Conservation (phyloP, 2,888 invertebrate genomes). For the Tryphoninae sp. region DNA sequence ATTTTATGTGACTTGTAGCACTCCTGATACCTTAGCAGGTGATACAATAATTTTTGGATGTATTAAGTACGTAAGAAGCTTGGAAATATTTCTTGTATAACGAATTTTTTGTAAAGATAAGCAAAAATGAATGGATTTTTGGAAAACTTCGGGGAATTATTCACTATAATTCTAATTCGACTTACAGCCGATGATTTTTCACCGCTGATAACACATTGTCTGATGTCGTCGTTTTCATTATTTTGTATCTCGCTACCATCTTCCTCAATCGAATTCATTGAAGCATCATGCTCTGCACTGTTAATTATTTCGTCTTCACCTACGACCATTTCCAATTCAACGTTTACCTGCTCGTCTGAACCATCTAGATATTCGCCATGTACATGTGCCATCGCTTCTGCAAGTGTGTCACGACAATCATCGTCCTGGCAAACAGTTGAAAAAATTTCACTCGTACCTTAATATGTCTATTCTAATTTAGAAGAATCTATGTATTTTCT, state of each 20-base stretch:
- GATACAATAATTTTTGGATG: too few species aligned
- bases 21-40: too few species aligned
- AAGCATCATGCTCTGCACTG: slow-evolving; percentile 50
- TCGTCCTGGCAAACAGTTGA: slow-evolving; percentile 58
- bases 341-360: slow-evolving; percentile 67
- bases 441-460: slow-evolving; percentile 18
- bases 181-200: slow-evolving; percentile 54
- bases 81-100: neutral
- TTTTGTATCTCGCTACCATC: slow-evolving; percentile 40
- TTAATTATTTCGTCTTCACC: slow-evolving; percentile 65
- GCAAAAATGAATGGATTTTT: neutral
- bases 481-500: neutral
- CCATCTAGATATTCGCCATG: slow-evolving; percentile 75
- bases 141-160: neutral
- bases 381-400: slow-evolving; percentile 77
- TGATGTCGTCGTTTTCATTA: slow-evolving; percentile 42
- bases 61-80: too few species aligned
- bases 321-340: slow-evolving; percentile 76
- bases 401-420: slow-evolving; percentile 72
- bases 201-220: slow-evolving; percentile 42
- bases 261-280: slow-evolving; percentile 53
- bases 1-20: too few species aligned
- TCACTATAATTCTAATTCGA: neutral
- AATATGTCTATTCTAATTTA: neutral
- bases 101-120: neutral